These are phyloP conservation scores for Mus pahari DNA, from an alignment of 2,113 vertebrate genomes.

Conservation along the genomic window DNA sequence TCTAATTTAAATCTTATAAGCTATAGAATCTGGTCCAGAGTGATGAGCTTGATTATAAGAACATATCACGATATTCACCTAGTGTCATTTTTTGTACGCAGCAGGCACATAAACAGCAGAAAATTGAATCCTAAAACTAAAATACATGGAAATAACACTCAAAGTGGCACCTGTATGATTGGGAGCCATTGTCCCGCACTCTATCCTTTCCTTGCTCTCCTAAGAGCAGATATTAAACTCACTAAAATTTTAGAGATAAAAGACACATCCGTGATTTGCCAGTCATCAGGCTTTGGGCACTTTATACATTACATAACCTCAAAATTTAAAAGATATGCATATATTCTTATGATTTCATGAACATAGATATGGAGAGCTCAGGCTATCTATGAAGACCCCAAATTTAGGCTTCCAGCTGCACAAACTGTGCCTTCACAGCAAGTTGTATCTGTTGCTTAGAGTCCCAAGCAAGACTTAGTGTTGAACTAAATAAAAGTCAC, in stretches of 20 bases:
- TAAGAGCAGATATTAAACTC: constrained; percentile 1
- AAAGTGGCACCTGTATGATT: background rate
- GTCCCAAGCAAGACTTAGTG: background rate
- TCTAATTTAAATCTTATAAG: background rate
- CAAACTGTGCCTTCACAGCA: background rate
- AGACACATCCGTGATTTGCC: background rate
- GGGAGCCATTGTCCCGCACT: background rate
- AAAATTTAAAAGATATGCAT: constrained; percentile 11
- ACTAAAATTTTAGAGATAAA: constrained; percentile 1
- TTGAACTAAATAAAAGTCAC: constrained; percentile 14
- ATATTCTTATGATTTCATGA: background rate
- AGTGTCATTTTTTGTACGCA: background rate
- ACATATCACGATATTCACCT: no score
- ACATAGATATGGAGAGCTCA: background rate
- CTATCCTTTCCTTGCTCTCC: background rate
- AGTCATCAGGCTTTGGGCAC: background rate
- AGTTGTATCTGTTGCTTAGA: background rate
- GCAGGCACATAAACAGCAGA: background rate
- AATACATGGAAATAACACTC: background rate
- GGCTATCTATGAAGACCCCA: background rate
- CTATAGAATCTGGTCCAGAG: background rate
- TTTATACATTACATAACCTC: background rate
- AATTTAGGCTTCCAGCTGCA: background rate
- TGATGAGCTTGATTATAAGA: background rate
- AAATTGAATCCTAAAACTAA: constrained; percentile 3